Base-by-base conservation (phyloP, 2,888 invertebrate species). In the Abrostola triplasia region DNA sequence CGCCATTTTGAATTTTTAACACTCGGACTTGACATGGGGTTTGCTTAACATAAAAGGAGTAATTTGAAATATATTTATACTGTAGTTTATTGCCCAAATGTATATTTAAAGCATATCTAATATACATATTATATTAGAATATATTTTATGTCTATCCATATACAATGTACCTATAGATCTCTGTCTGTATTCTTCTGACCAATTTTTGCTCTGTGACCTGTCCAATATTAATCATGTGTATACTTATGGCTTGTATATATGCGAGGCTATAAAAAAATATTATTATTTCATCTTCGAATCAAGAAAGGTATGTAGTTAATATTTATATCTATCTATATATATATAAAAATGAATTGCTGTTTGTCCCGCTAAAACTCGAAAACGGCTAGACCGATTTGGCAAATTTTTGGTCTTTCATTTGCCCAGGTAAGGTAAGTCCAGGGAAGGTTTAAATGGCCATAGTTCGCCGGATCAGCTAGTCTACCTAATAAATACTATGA, bases 1-100 rank as follows among this genome's bases (percentile, higher is more conserved):
- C 78, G 80, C 84, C 81, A 84, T 84, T 64, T 82, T 82, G 70
- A 47, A 64, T 47, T 77, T 67, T 62, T 54, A 67, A 66, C 1
- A 24, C 24, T 24, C 24, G 24, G 24, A 79, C 70, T 84, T 79
- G 81, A n/a, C 53, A 67, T 57, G 74, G 71, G 72, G 77, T 76
- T 76, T 67, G 76, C 73, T 71, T 77, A 73, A 79, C 76, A 60
- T 70, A 70, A 67, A 65, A 76, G n/a, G n/a, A 67, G 54, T 71
- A 62, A 67, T 64, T 63, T 61, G 8, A 74, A 65, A 61, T 70
- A 76, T 77, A 77, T 81, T 61, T 85, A 83, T 88, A 89, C 87
- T 89, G 89, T 89, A 88, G 86, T 67, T 54, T 83, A 84, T 85
- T 79, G 76, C 76, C 80, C 85, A 85, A 80, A 78, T 75, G 76